Percentiles rank a stretch among this genome's conserved stretches.
Evolutionary conservation across 2,888 invertebrate species (phyloP).

Genomic region (Glyphotaelius pellucidus): DNA sequence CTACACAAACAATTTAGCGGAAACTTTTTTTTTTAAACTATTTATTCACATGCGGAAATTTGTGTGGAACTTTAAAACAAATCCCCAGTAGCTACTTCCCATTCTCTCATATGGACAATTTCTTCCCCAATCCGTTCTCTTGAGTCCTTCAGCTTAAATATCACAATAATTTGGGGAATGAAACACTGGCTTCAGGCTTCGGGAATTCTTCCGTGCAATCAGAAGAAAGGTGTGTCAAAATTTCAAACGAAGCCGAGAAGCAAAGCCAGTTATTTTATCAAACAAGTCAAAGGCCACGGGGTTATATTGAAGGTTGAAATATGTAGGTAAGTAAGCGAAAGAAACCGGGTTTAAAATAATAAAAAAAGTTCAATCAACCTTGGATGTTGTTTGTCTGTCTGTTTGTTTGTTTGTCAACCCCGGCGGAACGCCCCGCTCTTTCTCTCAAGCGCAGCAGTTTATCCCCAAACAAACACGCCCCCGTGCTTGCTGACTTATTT

Average conservation of each 20-base stretch:
- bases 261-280: not conserved
- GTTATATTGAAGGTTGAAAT: not conserved
- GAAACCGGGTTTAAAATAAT: not conserved
- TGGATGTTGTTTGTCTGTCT: not conserved
- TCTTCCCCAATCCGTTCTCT: no score
- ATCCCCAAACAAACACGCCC: not conserved
- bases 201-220: not conserved
- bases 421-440: not conserved
- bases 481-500: not conserved
- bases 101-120: no score
- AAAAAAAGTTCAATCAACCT: not conserved
- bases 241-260: not conserved
- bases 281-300: not conserved
- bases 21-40: no score
- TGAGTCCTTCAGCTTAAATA: no score
- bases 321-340: not conserved
- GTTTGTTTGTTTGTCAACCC: not conserved
- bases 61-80: no score
- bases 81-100: no score
- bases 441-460: not conserved
- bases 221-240: not conserved
- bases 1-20: no score
- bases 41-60: no score
- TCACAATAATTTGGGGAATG: no score
- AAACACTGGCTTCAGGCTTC: no score